Conservation (phyloP, 53 echinoderm and acorn worm genomes). For the Antedon mediterranea region DNA sequence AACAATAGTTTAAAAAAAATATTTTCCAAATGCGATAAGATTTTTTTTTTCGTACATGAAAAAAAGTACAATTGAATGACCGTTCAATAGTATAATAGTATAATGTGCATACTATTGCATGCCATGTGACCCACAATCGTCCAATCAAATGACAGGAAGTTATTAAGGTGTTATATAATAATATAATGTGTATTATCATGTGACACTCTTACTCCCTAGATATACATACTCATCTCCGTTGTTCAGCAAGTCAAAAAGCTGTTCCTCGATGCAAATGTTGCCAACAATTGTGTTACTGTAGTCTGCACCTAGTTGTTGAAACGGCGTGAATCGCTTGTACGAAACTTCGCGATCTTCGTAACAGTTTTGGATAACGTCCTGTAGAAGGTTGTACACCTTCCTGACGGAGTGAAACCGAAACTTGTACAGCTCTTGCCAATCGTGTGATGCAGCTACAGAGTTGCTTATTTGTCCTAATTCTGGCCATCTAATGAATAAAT, state of each 20-base stretch:
- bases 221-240: conserved; percentile 17
- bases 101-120: too few species aligned
- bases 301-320: conserved; percentile 3
- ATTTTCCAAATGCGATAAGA: too few species aligned
- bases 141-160: too few species aligned
- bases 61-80: too few species aligned
- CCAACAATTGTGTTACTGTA: conserved; percentile 1
- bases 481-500: conserved; percentile 1
- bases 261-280: neutral
- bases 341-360: conserved; percentile 29
- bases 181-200: too few species aligned
- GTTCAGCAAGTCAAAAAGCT: conserved; percentile 8
- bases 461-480: neutral
- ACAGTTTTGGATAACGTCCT: conserved; percentile 7
- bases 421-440: conserved; percentile 21
- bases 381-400: conserved; percentile 1
- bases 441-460: neutral
- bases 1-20: too few species aligned
- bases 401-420: neutral
- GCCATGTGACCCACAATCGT: too few species aligned
- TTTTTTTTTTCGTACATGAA: too few species aligned
- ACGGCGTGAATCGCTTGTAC: conserved; percentile 13
- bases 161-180: too few species aligned
- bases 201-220: too few species aligned
- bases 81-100: too few species aligned